These are phyloP conservation scores for Diplodus sargus DNA, from an alignment of 2,797 vertebrate genomes.

Conservation along the genomic window DNA sequence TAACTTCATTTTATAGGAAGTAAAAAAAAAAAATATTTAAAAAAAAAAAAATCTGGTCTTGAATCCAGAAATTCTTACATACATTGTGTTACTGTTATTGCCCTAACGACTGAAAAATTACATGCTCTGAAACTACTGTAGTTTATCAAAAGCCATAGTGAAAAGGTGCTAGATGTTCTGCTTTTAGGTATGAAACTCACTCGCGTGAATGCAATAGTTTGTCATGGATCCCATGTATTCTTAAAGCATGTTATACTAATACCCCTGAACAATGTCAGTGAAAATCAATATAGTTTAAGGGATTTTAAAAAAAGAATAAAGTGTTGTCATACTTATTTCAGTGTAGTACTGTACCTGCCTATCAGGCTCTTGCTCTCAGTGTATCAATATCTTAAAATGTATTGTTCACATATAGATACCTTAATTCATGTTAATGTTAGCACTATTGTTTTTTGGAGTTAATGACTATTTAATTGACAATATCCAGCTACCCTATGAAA, in stretches of 20 bases:
- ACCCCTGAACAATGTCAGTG: conserved; percentile 82
- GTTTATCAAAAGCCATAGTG: conserved; percentile 91
- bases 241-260: conserved; percentile 88
- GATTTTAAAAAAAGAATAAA: conserved; percentile 68
- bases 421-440: conserved; percentile 83
- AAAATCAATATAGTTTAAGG: conserved; percentile 84
- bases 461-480: conserved; percentile 79
- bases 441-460: conserved; percentile 80
- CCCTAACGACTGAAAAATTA: conserved; percentile 86
- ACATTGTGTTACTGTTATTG: conserved; percentile 86
- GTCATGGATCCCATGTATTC: conserved; percentile 87
- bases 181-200: conserved; percentile 89
- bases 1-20: conserved; percentile 81
- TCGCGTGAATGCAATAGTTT: conserved; percentile 89
- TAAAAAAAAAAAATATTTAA: conserved; percentile 46
- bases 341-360: conserved; percentile 85
- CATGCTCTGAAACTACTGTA: conserved; percentile 88
- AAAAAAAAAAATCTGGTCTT: conserved; percentile 69
- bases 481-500: conserved; percentile 80
- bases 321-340: conserved; percentile 87
- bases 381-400: conserved; percentile 85
- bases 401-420: conserved; percentile 83
- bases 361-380: conserved; percentile 84
- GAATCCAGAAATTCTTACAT: conserved; percentile 79
- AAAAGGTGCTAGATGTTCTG: conserved; percentile 90